phyloP scores from a whole-genome alignment of 2,888 invertebrate species.

The Eugnorisma glareosa region DNA sequence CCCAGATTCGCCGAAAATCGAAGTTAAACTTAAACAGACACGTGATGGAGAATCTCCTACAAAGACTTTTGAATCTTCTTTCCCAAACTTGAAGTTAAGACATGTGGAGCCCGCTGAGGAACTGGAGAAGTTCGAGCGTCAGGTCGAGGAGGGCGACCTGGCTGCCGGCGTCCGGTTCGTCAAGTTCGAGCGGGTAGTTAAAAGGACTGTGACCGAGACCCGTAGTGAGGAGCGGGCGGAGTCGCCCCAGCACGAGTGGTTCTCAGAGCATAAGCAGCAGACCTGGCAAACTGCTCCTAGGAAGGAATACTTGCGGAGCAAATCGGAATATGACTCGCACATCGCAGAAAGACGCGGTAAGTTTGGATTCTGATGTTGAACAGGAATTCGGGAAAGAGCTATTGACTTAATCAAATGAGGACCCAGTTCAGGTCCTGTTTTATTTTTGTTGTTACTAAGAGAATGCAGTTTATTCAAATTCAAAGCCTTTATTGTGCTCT shows the following conservation, averaged over 20 bases:
- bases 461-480: constrained; percentile 13
- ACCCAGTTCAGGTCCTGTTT: not conserved
- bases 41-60: constrained; percentile 88
- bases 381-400: not conserved
- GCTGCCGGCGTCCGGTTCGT: constrained; percentile 92
- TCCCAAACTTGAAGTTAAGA: constrained; percentile 87
- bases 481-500: constrained; percentile 40
- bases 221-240: constrained; percentile 84
- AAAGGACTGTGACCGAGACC: constrained; percentile 91
- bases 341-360: constrained; percentile 96
- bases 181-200: constrained; percentile 93
- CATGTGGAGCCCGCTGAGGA: constrained; percentile 85
- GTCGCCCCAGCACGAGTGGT: constrained; percentile 88
- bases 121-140: constrained; percentile 78
- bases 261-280: constrained; percentile 87
- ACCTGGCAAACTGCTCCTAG: constrained; percentile 92
- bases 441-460: not conserved
- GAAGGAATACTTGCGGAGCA: constrained; percentile 94
- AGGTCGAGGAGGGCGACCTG: constrained; percentile 92
- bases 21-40: constrained; percentile 91
- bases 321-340: constrained; percentile 96
- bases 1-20: constrained; percentile 90
- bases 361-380: constrained; percentile 48
- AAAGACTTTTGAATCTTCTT: constrained; percentile 81
- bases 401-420: not conserved